These are phyloP conservation scores for Troides oblongomaculatus DNA, from an alignment of 2,888 invertebrate species.

Conservation along the genomic window DNA sequence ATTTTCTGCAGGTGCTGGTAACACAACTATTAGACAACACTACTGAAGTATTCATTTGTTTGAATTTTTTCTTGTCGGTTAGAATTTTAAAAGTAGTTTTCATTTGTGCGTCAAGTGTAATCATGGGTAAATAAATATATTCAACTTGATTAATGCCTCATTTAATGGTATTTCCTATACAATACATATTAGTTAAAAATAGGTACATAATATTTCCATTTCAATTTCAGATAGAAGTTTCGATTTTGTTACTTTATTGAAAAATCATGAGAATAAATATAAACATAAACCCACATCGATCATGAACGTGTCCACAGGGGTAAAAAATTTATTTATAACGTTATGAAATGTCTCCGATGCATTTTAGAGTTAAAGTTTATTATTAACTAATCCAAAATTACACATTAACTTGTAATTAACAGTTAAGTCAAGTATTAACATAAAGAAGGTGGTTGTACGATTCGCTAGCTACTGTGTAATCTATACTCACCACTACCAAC, in stretches of 20 bases:
- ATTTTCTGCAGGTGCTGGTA: background rate
- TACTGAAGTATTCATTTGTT: slow-evolving; percentile 29
- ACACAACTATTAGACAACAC: background rate
- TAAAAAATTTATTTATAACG: background rate
- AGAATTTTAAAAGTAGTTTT: slow-evolving; percentile 18
- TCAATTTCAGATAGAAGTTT: slow-evolving; percentile 60
- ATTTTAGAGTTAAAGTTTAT: too few relatives aligned
- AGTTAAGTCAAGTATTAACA: too few relatives aligned
- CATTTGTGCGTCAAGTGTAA: slow-evolving; percentile 31
- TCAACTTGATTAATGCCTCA: background rate
- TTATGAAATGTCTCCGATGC: too few relatives aligned
- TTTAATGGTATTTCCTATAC: background rate
- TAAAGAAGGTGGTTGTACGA: too few relatives aligned
- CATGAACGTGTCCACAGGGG: slow-evolving; percentile 47
- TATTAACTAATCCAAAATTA: too few relatives aligned
- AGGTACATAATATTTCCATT: slow-evolving; percentile 6
- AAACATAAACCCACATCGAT: slow-evolving; percentile 63
- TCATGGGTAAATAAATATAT: background rate
- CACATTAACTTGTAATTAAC: too few relatives aligned
- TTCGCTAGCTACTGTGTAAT: too few relatives aligned
- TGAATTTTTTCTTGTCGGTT: slow-evolving; percentile 35
- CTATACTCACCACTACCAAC: too few relatives aligned
- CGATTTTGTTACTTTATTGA: slow-evolving; percentile 57
- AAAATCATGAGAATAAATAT: slow-evolving; percentile 55
- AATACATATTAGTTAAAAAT: background rate